Percentiles rank a stretch among this genome's conserved stretches.
Evolutionary conservation across 2,797 vertebrate species (phyloP).

Genomic region (Pterois miles): DNA sequence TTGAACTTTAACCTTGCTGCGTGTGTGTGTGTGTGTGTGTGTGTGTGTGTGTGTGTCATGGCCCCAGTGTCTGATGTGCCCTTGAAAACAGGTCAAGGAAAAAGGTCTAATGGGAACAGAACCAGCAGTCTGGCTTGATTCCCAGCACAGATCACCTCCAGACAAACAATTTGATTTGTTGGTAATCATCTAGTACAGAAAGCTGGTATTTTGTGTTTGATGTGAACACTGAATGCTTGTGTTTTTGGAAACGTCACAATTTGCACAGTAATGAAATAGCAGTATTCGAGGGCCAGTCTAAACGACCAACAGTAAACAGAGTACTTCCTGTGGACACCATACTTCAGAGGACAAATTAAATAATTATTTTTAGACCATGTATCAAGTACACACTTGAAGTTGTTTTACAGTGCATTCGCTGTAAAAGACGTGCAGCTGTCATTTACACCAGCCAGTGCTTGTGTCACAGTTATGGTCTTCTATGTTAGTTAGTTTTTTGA

Average conservation of each 20-base stretch:
- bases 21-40: neutral
- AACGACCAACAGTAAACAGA: neutral
- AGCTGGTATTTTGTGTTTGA: neutral
- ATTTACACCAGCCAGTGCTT: too few species aligned
- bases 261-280: neutral
- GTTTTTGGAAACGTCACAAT: neutral
- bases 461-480: too few species aligned
- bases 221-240: neutral
- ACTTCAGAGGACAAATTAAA: neutral
- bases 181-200: neutral
- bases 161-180: neutral
- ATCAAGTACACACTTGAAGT: neutral
- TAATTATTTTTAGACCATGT: neutral
- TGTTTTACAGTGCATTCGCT: neutral
- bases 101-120: neutral
- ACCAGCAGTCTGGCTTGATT: neutral
- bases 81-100: neutral
- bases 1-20: neutral
- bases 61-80: neutral
- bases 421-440: neutral
- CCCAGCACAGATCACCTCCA: neutral
- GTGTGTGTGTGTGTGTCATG: neutral
- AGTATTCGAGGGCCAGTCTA: neutral
- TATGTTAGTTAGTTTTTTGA: too few species aligned
- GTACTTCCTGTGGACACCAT: neutral